These are phyloP conservation scores for Phrixothrix hirtus DNA, from an alignment of 2,888 invertebrate species.

Conservation along the genomic window DNA sequence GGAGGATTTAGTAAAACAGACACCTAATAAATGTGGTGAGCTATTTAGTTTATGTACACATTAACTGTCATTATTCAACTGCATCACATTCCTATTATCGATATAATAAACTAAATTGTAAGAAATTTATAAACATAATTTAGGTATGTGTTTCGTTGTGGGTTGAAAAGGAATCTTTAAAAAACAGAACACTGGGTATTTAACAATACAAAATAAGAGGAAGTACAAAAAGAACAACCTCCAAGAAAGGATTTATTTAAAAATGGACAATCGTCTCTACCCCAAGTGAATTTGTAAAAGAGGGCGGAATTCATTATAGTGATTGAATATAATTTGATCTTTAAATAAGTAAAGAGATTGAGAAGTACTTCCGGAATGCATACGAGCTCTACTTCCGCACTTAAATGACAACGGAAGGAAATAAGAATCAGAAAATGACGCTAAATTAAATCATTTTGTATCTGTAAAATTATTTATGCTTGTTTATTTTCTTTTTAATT, in stretches of 20 bases:
- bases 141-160: too few species aligned
- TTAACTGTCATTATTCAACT: too few species aligned
- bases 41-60: conserved; percentile 17
- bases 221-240: conserved; percentile 29
- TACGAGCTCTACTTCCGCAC: conserved; percentile 23
- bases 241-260: conserved; percentile 22
- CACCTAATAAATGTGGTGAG: conserved; percentile 23
- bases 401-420: conserved; percentile 23
- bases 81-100: too few species aligned
- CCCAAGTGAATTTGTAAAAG: conserved; percentile 19
- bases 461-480: neutral
- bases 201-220: conserved; percentile 10
- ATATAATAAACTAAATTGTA: too few species aligned
- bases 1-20: conserved; percentile 32
- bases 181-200: conserved; percentile 4
- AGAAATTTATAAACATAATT: too few species aligned
- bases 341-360: conserved; percentile 23
- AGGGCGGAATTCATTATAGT: conserved; percentile 31
- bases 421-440: conserved; percentile 5
- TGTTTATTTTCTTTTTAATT: neutral
- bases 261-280: conserved; percentile 24
- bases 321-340: conserved; percentile 31
- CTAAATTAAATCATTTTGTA: conserved; percentile 4
- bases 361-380: conserved; percentile 31
- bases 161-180: too few species aligned